phyloP scores from a whole-genome alignment of 53 echinoderm and acorn worm species.

The Henricia sp. region DNA sequence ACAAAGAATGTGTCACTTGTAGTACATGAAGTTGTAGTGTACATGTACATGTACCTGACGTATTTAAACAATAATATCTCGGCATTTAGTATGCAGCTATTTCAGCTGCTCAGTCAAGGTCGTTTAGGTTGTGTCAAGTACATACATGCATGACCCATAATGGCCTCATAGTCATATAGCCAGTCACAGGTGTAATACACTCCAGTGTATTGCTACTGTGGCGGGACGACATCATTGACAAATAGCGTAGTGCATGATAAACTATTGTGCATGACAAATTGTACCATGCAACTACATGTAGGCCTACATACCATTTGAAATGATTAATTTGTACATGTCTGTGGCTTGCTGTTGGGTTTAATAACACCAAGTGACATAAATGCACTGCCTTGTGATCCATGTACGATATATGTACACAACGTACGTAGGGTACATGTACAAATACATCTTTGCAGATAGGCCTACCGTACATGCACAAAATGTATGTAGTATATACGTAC shows the following conservation, averaged over 20 bases:
- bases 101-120: conserved; percentile 54
- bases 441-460: background rate
- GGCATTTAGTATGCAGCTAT: conserved; percentile 61
- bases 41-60: background rate
- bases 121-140: conserved; percentile 40
- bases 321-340: background rate
- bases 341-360: conserved; percentile 13
- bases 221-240: background rate
- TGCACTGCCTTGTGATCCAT: too few species aligned
- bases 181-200: conserved; percentile 24
- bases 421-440: conserved; percentile 10
- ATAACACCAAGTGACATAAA: background rate
- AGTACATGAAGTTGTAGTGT: background rate
- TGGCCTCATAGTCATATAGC: conserved; percentile 32
- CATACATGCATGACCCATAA: conserved; percentile 34
- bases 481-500: background rate
- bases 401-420: too few species aligned
- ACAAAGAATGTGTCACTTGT: background rate
- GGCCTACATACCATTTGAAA: background rate
- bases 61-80: too few species aligned
- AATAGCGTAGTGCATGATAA: background rate
- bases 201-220: background rate
- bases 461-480: background rate
- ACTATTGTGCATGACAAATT: background rate
- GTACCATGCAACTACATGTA: too few species aligned